Percentiles rank a stretch among this genome's conserved stretches.
Conservation (phyloP, 2,888 invertebrate species). For the Nebria brevicollis region DNA sequence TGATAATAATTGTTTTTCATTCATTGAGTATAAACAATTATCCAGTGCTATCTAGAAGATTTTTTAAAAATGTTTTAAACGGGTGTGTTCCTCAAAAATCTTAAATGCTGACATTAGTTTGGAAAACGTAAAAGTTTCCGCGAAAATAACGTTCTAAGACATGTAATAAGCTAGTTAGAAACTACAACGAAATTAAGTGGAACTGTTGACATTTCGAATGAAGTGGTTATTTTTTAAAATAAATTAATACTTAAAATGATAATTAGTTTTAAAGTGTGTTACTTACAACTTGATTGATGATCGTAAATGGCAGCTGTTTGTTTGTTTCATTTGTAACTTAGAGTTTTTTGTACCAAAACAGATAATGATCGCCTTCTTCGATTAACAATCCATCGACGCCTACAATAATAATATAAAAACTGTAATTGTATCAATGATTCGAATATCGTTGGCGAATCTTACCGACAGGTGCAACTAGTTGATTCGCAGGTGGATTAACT, state of each 20-base stretch:
- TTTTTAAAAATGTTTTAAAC: not conserved
- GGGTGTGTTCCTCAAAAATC: not conserved
- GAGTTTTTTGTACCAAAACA: constrained; percentile 94
- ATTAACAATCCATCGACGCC: constrained; percentile 89
- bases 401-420: constrained; percentile 58
- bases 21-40: not conserved
- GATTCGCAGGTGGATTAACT: constrained; percentile 83
- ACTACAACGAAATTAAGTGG: too few species aligned
- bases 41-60: not conserved
- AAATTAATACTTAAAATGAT: too few species aligned
- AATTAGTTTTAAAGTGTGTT: not conserved
- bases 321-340: constrained; percentile 62
- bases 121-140: not conserved
- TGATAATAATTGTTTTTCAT: not conserved
- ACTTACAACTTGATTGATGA: constrained; percentile 2
- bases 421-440: too few species aligned
- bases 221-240: too few species aligned
- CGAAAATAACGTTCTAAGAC: too few species aligned
- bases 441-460: constrained; percentile 55
- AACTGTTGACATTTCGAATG: too few species aligned
- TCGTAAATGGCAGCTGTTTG: constrained; percentile 36
- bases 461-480: constrained; percentile 89
- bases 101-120: not conserved
- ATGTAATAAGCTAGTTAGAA: too few species aligned
- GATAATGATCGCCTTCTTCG: constrained; percentile 87